A percentile compares a stretch with the other conserved stretches of the same genome.
phyloP scores from a whole-genome alignment of 2,888 invertebrate genomes.

The Cephus spinipes region DNA sequence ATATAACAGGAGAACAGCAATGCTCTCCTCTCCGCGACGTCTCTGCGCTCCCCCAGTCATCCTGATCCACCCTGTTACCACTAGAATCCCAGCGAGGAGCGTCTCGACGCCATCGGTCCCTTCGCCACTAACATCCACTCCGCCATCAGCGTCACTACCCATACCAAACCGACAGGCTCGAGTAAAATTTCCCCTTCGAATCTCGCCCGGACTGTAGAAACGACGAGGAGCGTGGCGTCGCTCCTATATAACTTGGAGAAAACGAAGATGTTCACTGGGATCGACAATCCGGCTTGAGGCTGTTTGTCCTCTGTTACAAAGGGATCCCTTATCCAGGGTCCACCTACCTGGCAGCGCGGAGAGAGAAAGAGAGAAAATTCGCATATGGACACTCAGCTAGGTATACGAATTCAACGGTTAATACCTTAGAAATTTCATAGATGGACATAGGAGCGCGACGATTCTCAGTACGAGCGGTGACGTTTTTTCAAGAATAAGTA shows the following conservation, averaged over 20 bases:
- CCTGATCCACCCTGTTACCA: background rate
- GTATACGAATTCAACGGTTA: background rate
- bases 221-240: background rate
- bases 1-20: background rate
- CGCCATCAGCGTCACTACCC: constrained; percentile 12
- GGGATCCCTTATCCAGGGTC: background rate
- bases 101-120: background rate
- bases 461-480: background rate
- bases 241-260: background rate
- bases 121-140: background rate
- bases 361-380: background rate
- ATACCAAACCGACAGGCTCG: constrained; percentile 3
- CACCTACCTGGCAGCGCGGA: background rate
- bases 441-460: background rate
- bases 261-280: constrained; percentile 1
- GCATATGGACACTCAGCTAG: background rate
- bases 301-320: background rate
- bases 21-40: background rate
- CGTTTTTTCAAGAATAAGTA: background rate
- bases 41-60: background rate
- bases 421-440: background rate
- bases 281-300: background rate
- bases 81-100: background rate
- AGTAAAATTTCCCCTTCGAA: constrained; percentile 13
- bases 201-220: background rate